Conservation (phyloP, 1,140 invertebrate genomes). For the Aphaenogaster ashmeadi region DNA sequence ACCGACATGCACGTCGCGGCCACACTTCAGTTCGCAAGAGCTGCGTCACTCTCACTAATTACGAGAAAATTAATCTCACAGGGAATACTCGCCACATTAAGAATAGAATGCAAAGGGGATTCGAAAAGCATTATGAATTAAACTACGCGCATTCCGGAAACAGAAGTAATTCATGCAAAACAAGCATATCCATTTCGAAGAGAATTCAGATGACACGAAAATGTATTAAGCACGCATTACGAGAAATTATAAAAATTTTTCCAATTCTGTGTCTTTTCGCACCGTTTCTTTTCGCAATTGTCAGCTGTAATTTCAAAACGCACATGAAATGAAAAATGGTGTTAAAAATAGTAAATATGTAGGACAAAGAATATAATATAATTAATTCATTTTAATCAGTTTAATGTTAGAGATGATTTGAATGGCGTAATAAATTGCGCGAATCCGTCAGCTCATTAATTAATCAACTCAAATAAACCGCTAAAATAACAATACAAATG, state of each 20-base stretch:
- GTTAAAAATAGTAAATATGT: background rate
- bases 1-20: slow-evolving; percentile 3
- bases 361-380: background rate
- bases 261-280: background rate
- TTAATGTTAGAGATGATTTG: background rate
- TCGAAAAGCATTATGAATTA: slow-evolving; percentile 50
- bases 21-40: slow-evolving; percentile 15
- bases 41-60: slow-evolving; percentile 51
- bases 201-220: background rate
- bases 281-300: background rate
- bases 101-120: slow-evolving; percentile 37
- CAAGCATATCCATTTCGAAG: background rate
- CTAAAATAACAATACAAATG: background rate
- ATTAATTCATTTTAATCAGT: slow-evolving; percentile 20
- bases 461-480: background rate
- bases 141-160: slow-evolving; percentile 12
- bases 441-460: background rate
- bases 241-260: background rate
- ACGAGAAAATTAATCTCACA: slow-evolving; percentile 56
- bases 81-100: slow-evolving; percentile 43
- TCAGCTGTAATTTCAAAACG: background rate
- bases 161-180: slow-evolving; percentile 17
- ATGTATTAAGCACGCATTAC: background rate
- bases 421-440: background rate
- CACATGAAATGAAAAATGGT: background rate